Percentiles rank a stretch among this genome's conserved stretches.
These are phyloP conservation scores for Sminthurides aquaticus DNA, from an alignment of 2,888 invertebrate species.

Conservation along the genomic window DNA sequence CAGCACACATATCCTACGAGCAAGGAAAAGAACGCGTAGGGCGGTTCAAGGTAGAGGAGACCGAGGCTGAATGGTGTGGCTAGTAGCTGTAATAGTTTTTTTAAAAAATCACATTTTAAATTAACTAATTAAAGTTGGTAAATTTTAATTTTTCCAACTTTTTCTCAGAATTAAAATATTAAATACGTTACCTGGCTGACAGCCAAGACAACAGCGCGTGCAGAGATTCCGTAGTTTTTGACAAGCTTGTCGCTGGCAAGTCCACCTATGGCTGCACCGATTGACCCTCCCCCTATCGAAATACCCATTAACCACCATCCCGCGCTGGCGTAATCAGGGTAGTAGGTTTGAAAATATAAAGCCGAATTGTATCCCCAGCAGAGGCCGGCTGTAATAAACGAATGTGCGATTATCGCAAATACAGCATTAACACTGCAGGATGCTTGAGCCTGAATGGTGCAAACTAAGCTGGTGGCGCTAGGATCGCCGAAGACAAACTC, in stretches of 20 bases:
- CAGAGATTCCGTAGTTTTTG: conserved; percentile 74
- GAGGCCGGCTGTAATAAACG: conserved; percentile 62
- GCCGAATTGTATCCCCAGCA: conserved; percentile 87
- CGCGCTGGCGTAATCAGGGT: conserved; percentile 72
- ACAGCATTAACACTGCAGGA: conserved; percentile 1
- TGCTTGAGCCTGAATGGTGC: no score
- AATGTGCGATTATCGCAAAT: conserved; percentile 11
- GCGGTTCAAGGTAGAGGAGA: conserved; percentile 70
- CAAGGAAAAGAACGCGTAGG: conserved; percentile 78
- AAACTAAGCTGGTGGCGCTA: no score
- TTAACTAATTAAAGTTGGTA: no score
- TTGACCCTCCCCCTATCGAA: conserved; percentile 73
- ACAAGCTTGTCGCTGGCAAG: conserved; percentile 79
- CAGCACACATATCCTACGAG: conserved; percentile 84
- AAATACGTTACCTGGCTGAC: conserved; percentile 55
- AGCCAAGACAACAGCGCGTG: conserved; percentile 70
- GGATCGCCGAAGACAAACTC: no score
- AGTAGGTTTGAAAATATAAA: conserved; percentile 77
- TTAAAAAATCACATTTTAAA: no score
- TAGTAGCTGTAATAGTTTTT: conserved; percentile 54
- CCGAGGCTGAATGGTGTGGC: conserved; percentile 79
- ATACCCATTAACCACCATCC: conserved; percentile 86
- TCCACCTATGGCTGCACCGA: conserved; percentile 59
- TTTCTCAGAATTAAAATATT: no score
- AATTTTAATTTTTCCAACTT: no score